Base-by-base conservation (phyloP, 1,140 invertebrate species). In the Cepaea nemoralis region DNA sequence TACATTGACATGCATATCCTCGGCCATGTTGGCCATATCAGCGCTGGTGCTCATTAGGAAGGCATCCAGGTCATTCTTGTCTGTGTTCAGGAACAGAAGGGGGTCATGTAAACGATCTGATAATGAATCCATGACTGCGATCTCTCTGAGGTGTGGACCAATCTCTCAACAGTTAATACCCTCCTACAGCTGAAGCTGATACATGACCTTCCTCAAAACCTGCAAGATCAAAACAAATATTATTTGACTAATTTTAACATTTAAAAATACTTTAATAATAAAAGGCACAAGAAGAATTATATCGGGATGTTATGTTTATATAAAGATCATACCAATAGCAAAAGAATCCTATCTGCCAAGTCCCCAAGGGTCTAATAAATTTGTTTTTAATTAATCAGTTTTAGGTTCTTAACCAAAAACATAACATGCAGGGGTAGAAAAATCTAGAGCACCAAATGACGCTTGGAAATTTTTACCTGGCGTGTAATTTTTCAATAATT, bases 11-110 rank as follows among this genome's bases (percentile, higher is more conserved):
- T 80, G 78, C n/a, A 80, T 16, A 27, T 80, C 78, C 16, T 80
- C 69, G 3, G 59, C 40, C 45, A 80, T 48, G 31, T 71, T 63
- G 19, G 40, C 77, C 67, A 80, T 48, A 37, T 80, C 78, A 39
- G 67, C 69, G 33, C 45, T 73, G 1, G 78, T 73, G 48, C 39
- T 71, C n/a, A 80, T 70, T n/a, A 78, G 39, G 40, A 80, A 80
- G 33, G 67, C 69, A 55, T 80, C 78, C 0, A 80, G 35, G n/a
- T 80, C 78, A 55, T 31, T 80, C 35, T 80, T 80, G 45, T 80
- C 78, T 14, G 67, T n/a, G 24, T 73, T 80, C 0, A 80, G 48
- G n/a, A 80, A 80, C 45, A 80, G n/a, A 3, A 80, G 45, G 10
- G 78, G 78, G 40, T 80, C 78, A 37, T 55, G 42, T 37, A 33